Evolutionary conservation across 2,113 vertebrate species (phyloP).

Genomic region (Cottus gobio): DNA sequence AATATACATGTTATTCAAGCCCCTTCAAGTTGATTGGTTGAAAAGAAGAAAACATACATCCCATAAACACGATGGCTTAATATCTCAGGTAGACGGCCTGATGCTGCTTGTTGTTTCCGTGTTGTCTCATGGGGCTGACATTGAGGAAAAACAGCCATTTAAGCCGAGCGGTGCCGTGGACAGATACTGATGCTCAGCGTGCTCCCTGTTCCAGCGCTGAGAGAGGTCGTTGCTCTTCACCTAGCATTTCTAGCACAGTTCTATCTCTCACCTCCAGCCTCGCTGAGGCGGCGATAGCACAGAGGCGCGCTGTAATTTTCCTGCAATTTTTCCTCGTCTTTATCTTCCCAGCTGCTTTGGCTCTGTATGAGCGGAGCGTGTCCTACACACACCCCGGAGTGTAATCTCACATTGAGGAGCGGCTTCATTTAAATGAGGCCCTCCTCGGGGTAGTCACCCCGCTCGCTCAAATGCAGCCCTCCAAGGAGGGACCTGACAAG

Average conservation of each 20-base stretch:
- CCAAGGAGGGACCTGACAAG: slow-evolving; percentile 5
- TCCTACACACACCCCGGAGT: slow-evolving; percentile 60
- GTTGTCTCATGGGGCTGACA: slow-evolving; percentile 44
- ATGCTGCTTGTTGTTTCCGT: slow-evolving; percentile 16
- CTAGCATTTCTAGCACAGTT: slow-evolving; percentile 53
- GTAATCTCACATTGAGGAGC: slow-evolving; percentile 66
- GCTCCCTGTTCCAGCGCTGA: slow-evolving; percentile 45
- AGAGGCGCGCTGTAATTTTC: slow-evolving; percentile 65
- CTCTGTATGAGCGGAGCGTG: slow-evolving; percentile 51
- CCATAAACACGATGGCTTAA: background rate
- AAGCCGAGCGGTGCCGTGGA: slow-evolving; percentile 35
- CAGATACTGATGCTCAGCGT: slow-evolving; percentile 62
- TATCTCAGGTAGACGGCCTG: background rate
- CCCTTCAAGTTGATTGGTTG: background rate
- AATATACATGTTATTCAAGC: background rate
- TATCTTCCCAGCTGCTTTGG: slow-evolving; percentile 60
- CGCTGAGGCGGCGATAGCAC: slow-evolving; percentile 61
- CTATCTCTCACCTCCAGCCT: slow-evolving; percentile 73
- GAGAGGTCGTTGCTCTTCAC: slow-evolving; percentile 67
- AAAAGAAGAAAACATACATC: background rate
- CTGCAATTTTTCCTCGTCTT: slow-evolving; percentile 67
- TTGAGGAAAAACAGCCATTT: slow-evolving; percentile 55
- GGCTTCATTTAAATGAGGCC: slow-evolving; percentile 67
- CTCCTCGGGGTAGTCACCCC: slow-evolving; percentile 64
- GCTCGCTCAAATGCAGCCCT: slow-evolving; percentile 39